Base-by-base conservation (phyloP, 2,797 vertebrate species). In the Arnoldichthys spilopterus region DNA sequence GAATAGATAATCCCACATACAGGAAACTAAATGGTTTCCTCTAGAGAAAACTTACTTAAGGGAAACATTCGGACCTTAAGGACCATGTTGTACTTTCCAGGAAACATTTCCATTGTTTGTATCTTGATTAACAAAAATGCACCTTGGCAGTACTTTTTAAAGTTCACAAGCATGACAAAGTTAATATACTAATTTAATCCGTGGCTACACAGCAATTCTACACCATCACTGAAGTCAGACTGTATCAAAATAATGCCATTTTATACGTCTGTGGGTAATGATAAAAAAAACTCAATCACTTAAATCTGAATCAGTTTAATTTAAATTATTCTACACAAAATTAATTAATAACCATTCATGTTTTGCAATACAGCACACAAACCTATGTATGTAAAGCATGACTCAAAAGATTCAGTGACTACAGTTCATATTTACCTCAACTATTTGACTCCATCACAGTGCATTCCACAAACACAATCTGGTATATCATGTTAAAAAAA, bases 311-410 rank as follows among this genome's bases (percentile, higher is more conserved):
- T 68, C 6, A 49, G 32, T 70, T 32, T 70, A n/a, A 28, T 70
- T 51, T 51, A 70, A 34, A 64, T 75, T 32, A 45, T 71, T 56
- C 40, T 26, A 64, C 26, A 49, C 13, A 18, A 16, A 51, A 3
- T 37, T 54, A 24, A 86, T 47, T 9, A 47, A 67, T 32, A 76
- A 24, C 18, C 66, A 68, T 34, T 62, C 24, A 69, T 1, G 9
- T n/a, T 30, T 20, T 69, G 4, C 24, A n/a, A 51, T 30, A 32
- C 26, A 51, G 18, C 43, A 7, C 64, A 47, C 40, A 43, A 28
- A 0, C 12, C 5, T n/a, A 64, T 20, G 6, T 37, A 37, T 37
- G 34, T 7, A 37, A 37, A 22, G 18, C 20, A n/a, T 1, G 5
- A 59, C 5, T 67, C 11, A 47, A 68, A 18, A 13, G 22, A 69